Conservation (phyloP, 2,888 invertebrate species). For the Cinara cedri region DNA sequence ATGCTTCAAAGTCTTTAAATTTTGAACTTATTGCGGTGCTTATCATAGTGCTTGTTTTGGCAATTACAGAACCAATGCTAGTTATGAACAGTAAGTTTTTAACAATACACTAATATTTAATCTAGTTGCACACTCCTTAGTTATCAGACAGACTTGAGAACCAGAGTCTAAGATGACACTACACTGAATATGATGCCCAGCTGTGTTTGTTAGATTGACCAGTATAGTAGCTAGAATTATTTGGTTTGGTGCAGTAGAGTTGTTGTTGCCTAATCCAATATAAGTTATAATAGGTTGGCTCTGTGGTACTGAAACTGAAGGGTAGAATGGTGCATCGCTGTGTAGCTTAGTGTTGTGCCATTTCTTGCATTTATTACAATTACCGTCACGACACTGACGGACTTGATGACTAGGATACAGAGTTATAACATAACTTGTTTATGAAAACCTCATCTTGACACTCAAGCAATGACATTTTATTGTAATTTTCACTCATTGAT, state of each 20-base stretch:
- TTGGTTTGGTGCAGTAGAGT: not conserved
- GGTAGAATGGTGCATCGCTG: not conserved
- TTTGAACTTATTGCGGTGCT: not conserved
- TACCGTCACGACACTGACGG: not conserved
- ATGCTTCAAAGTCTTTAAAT: not conserved
- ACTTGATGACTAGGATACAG: not conserved
- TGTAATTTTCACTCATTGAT: not conserved
- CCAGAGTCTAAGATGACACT: conserved; percentile 9
- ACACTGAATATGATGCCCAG: not conserved
- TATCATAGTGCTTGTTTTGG: not conserved
- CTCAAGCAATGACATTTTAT: not conserved
- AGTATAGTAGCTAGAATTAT: not conserved
- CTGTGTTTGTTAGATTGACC: not conserved
- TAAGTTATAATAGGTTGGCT: not conserved
- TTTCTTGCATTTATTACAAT: not conserved
- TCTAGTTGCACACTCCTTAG: not conserved
- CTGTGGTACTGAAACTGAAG: not conserved
- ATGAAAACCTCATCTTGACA: not conserved
- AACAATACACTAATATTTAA: not conserved
- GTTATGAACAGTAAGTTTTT: not conserved
- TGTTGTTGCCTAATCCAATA: not conserved
- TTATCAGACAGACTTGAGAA: not conserved
- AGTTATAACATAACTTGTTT: not conserved
- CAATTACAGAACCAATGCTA: not conserved
- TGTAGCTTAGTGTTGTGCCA: conserved; percentile 3